Evolutionary conservation across 1,140 invertebrate genomes (phyloP).

Genomic region (Drosophila nasuta): DNA sequence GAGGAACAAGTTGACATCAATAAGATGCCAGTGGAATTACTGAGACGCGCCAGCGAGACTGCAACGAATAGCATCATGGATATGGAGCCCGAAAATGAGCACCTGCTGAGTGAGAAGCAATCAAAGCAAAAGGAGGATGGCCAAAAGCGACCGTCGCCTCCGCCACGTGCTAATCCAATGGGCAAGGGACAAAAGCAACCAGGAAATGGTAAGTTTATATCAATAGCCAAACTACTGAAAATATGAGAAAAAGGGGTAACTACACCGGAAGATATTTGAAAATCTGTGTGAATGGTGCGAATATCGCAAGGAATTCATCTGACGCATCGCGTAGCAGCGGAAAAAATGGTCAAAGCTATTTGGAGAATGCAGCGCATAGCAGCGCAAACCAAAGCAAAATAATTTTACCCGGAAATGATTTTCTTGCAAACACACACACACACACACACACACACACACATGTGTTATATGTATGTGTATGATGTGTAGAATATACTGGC

Average conservation of each 20-base stretch:
- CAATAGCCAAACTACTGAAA: neutral
- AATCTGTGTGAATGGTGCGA: constrained; percentile 26
- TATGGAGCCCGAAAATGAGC: constrained; percentile 65
- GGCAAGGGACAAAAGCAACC: constrained; percentile 7
- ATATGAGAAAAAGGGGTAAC: neutral
- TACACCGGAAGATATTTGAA: neutral
- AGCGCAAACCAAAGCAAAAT: constrained; percentile 36
- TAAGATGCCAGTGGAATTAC: constrained; percentile 51
- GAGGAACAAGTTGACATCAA: constrained; percentile 22
- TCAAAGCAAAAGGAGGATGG: constrained; percentile 5
- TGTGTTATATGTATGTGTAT: neutral
- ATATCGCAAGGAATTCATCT: constrained; percentile 15
- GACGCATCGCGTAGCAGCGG: constrained; percentile 16
- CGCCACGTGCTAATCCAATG: constrained; percentile 33
- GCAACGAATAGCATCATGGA: constrained; percentile 61
- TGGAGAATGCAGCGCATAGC: constrained; percentile 23
- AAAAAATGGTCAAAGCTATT: constrained; percentile 24
- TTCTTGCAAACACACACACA: constrained; percentile 12
- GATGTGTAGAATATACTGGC: neutral
- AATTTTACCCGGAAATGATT: constrained; percentile 55
- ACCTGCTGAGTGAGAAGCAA: constrained; percentile 43
- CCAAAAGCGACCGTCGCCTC: constrained; percentile 41
- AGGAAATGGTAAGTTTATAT: constrained; percentile 29
- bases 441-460: constrained; percentile 12
- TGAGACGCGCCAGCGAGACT: constrained; percentile 61